Evolutionary conservation across 2,113 vertebrate species (phyloP).

Genomic region (Crotalus tigris): DNA sequence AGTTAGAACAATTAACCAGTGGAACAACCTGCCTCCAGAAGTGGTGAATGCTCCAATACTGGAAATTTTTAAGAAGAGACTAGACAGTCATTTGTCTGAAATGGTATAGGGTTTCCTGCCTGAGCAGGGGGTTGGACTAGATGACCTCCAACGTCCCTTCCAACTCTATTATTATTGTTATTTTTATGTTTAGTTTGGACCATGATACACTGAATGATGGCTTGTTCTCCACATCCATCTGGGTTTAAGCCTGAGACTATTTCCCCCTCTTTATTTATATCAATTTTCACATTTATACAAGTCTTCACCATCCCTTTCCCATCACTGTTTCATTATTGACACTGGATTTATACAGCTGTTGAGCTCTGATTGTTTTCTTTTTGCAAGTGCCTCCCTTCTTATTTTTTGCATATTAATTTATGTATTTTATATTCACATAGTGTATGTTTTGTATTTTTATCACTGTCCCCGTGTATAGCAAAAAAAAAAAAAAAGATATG

Average conservation of each 20-base stretch:
- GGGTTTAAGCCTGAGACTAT: constrained; percentile 43
- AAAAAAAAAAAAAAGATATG: neutral
- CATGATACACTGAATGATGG: constrained; percentile 35
- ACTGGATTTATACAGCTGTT: neutral
- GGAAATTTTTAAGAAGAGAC: no score
- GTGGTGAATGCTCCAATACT: no score
- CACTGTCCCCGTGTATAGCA: neutral
- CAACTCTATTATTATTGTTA: no score
- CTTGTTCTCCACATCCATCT: constrained; percentile 20
- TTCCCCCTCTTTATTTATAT: constrained; percentile 27
- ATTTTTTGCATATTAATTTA: neutral
- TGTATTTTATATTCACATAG: neutral
- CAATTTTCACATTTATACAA: neutral
- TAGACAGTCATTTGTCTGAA: no score
- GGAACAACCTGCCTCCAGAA: no score
- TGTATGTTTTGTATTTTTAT: neutral
- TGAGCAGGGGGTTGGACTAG: no score
- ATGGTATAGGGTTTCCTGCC: no score
- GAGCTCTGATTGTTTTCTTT: neutral
- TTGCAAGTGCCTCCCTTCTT: neutral
- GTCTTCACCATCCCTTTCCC: neutral
- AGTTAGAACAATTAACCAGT: no score
- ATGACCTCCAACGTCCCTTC: no score
- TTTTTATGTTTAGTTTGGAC: neutral
- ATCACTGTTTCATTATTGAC: neutral